Evolutionary conservation across 2,888 invertebrate genomes (phyloP).

Genomic region (Lydus trimaculatus): DNA sequence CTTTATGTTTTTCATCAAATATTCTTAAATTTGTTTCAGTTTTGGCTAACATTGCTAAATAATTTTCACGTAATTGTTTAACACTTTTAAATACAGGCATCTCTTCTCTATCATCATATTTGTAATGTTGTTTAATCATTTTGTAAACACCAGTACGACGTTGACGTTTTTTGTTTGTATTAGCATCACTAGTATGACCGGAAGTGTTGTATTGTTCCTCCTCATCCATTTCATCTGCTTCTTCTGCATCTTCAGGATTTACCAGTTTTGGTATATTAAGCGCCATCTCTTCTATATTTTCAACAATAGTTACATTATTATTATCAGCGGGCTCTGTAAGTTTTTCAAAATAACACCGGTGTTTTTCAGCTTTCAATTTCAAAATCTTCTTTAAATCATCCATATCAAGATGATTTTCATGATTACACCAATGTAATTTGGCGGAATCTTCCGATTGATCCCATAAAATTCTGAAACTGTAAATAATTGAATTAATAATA

Average conservation of each 20-base stretch:
- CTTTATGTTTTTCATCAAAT: constrained; percentile 8
- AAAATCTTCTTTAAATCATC: constrained; percentile 47
- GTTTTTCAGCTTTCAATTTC: constrained; percentile 52
- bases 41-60: constrained; percentile 52
- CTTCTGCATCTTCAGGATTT: constrained; percentile 15
- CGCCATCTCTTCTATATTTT: constrained; percentile 41
- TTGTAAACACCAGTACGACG: constrained; percentile 55
- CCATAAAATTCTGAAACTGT: constrained; percentile 56
- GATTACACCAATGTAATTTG: constrained; percentile 44
- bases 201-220: constrained; percentile 33
- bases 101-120: constrained; percentile 28
- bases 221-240: constrained; percentile 21
- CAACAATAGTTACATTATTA: constrained; percentile 1
- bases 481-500: constrained; percentile 19
- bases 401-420: constrained; percentile 26
- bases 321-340: constrained; percentile 37
- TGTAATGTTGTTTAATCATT: constrained; percentile 31
- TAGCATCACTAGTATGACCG: constrained; percentile 13
- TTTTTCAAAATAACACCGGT: constrained; percentile 49
- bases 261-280: constrained; percentile 22
- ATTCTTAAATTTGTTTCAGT: constrained; percentile 39
- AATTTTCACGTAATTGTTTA: constrained; percentile 51
- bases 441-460: constrained; percentile 46
- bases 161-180: constrained; percentile 45
- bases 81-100: constrained; percentile 51